These are phyloP conservation scores for Synanthedon formicaeformis DNA, from an alignment of 2,888 invertebrate species.

Conservation along the genomic window DNA sequence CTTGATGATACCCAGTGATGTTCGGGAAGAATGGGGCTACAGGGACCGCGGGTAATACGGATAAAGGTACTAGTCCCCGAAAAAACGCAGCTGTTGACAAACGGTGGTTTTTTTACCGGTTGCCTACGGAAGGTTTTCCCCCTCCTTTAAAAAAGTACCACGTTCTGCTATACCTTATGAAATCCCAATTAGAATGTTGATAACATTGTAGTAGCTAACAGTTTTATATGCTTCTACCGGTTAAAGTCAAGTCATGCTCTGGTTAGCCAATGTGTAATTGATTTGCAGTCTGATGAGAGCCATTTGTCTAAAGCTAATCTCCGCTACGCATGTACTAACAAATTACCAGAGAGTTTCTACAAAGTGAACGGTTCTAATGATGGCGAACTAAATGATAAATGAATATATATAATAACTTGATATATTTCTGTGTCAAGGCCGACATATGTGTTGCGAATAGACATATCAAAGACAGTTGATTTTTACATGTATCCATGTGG, in stretches of 20 bases:
- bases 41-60: too few relatives aligned
- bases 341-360: conserved; percentile 1
- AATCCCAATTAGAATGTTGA: too few relatives aligned
- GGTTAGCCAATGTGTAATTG: background rate
- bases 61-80: too few relatives aligned
- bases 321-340: background rate
- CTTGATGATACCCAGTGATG: too few relatives aligned
- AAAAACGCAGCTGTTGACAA: too few relatives aligned
- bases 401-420: conserved; percentile 20
- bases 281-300: background rate
- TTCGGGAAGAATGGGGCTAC: too few relatives aligned
- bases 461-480: background rate
- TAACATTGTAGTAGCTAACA: too few relatives aligned
- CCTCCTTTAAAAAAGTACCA: too few relatives aligned
- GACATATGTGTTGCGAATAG: conserved; percentile 2
- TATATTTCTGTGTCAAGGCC: conserved; percentile 33
- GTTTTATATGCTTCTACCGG: too few relatives aligned
- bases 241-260: background rate
- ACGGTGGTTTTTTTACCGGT: too few relatives aligned
- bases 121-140: too few relatives aligned
- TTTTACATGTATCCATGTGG: background rate
- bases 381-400: conserved; percentile 20
- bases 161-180: too few relatives aligned
- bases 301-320: background rate
- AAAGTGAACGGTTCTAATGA: conserved; percentile 19